Evolutionary conservation across 2,888 invertebrate species (phyloP), one percentile per base, ranked within the genome.

Genomic region (Drosophila emarginata): DNA sequence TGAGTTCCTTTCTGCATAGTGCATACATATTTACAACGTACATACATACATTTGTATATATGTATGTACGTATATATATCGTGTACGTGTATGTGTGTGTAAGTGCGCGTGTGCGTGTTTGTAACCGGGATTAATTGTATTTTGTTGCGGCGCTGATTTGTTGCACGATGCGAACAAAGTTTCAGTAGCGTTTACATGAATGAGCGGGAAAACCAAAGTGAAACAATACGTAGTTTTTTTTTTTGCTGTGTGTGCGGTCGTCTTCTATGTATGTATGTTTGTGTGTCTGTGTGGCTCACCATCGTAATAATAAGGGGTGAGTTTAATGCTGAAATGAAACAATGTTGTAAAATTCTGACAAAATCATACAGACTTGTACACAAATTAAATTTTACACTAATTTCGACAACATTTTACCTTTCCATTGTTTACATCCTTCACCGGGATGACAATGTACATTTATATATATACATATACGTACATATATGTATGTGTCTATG

Each of bases 71-170:
- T 52, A 56, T 21, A 14, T 32, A 9, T 52, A 4, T 6, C 12
- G 4, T 28, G 54, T 36, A 21, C 54, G 54, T 58, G 51, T 12
- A 51, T 56, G 21, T 59, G 58, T 59, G 37, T 62, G 57, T 37
- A 14, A 36, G 45, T 45, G 45, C 45, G 32, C 54, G 52, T 58
- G 56, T 63, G 37, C 57, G 60, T 63, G 36, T 14, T 59, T 62
- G 53, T 57, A 63, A 61, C 64, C 50, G 59, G 69, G 69, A 75
- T 67, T 73, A 75, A 73, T 69, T 72, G 66, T 67, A 54, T 54
- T 61, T 69, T 52, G 58, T 64, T 61, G 61, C 59, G 36, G 57
- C 62, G 50, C 53, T 61, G 52, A 64, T 61, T 65, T 61, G 62
- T 53, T 56, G 23, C 60, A 60, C 60, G 37, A 28, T 21, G 53